Percentiles rank a stretch among this genome's conserved stretches.
phyloP scores from a whole-genome alignment of 2,888 invertebrate genomes.

The Drosophila maculinotata region DNA sequence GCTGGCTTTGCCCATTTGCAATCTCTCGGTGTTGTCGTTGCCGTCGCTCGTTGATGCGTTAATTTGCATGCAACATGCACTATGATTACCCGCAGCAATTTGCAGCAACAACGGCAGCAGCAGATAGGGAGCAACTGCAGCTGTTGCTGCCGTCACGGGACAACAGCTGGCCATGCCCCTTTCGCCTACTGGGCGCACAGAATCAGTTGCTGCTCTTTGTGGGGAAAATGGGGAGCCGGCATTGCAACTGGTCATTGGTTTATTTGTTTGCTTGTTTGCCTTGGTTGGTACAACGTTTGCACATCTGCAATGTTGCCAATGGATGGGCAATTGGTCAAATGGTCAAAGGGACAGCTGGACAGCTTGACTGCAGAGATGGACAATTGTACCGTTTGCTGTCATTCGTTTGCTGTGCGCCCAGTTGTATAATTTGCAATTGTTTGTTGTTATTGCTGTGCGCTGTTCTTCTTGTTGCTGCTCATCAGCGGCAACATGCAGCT shows the following conservation, averaged over 20 bases:
- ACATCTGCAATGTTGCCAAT: slow-evolving; percentile 62
- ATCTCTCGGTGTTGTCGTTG: slow-evolving; percentile 28
- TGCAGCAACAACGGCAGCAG: slow-evolving; percentile 53
- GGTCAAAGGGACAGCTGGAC: slow-evolving; percentile 28
- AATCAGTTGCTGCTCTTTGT: slow-evolving; percentile 24
- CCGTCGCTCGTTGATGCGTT: slow-evolving; percentile 70
- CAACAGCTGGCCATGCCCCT: slow-evolving; percentile 60
- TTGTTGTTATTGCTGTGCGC: slow-evolving; percentile 64
- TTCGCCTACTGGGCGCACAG: slow-evolving; percentile 68
- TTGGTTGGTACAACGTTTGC: slow-evolving; percentile 60
- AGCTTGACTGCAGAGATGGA: slow-evolving; percentile 7
- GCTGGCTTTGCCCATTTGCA: slow-evolving; percentile 29
- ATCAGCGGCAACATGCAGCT: slow-evolving; percentile 26
- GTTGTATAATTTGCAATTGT: slow-evolving; percentile 77
- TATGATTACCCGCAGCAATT: slow-evolving; percentile 79
- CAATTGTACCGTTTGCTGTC: slow-evolving; percentile 17
- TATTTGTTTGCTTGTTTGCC: slow-evolving; percentile 44
- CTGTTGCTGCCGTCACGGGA: slow-evolving; percentile 29
- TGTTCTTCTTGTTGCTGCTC: slow-evolving; percentile 43
- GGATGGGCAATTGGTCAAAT: slow-evolving; percentile 22
- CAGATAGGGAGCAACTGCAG: slow-evolving; percentile 51
- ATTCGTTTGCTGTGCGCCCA: slow-evolving; percentile 69
- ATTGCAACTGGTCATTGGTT: slow-evolving; percentile 33
- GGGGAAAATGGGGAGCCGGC: not conserved
- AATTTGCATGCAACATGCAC: slow-evolving; percentile 80